Base-by-base conservation (phyloP, 2,888 invertebrate genomes). In the Mythimna impura region DNA sequence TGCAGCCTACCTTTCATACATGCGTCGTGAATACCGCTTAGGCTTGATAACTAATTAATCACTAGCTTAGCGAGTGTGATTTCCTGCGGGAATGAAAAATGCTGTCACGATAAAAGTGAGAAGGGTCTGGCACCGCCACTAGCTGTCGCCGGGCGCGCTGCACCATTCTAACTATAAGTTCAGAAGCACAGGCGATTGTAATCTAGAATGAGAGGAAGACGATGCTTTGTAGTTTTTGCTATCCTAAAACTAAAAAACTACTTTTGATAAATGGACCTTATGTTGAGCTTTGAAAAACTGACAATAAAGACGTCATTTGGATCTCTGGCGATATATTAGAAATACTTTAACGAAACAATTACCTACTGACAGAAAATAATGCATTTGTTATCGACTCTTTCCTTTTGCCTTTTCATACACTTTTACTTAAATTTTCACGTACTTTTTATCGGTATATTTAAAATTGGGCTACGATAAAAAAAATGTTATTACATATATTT, bases 31-130 rank as follows among this genome's bases (percentile, higher is more conserved):
- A 74, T 71, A 61, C 81, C 66, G 67, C 72, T 83, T 75, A 64
- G 78, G 87, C 90, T 87, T 90, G 89, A 90, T 91, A 89, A 87
- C 92, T 94, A 94, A 94, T 94, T 94, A 95, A 94, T 94, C 94
- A 94, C 91, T 89, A 92, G 88, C 92, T 89, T 83, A 86, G 90
- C 86, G 82, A 85, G 82, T 85, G 90, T 92, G 92, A 94, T 94
- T 94, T 93, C 92, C 93, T 91, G 87, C 81, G 91, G 88, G 89
- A 92, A 90, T 91, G 91, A 93, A 94, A 94, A 94, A 93, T 91
- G 91, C 93, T 92, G 90, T 92, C 90, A 92, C 91, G 91, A 93
- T 93, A 94, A 92, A 93, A 90, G 91, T 91, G 93, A 92, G 90
- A 89, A 92, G 93, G 93, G 94, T 93, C 90, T 52, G 22, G 76